Conservation (phyloP, 2,113 vertebrate genomes). For the Epinephelus lanceolatus region DNA sequence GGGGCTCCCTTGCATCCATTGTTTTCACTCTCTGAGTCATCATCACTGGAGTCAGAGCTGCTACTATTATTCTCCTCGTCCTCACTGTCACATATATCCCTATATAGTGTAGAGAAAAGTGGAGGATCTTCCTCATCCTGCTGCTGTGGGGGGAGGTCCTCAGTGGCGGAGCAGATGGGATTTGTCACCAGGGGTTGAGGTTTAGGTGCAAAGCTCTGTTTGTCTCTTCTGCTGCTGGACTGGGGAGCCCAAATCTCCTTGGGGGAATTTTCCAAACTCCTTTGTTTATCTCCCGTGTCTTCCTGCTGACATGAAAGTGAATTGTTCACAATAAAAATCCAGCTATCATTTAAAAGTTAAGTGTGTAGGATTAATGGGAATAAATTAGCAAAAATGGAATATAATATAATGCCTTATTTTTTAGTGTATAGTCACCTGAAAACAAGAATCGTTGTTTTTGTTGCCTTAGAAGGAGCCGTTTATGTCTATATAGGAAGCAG, state of each 20-base stretch:
- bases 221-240: neutral
- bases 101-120: neutral
- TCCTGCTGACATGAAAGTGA: constrained; percentile 20
- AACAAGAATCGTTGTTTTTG: no score
- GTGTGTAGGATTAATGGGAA: no score
- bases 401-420: no score
- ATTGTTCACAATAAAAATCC: neutral
- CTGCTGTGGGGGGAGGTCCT: neutral
- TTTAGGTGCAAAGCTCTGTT: neutral
- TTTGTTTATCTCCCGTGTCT: constrained; percentile 16
- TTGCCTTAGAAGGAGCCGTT: no score
- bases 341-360: neutral
- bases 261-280: constrained; percentile 4
- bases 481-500: no score
- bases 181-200: neutral
- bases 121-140: neutral
- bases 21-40: constrained; percentile 1
- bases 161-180: neutral
- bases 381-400: no score
- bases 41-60: neutral
- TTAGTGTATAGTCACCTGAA: no score
- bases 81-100: constrained; percentile 32
- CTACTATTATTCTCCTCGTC: constrained; percentile 12
- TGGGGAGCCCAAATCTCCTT: constrained; percentile 20
- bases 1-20: neutral